These are phyloP conservation scores for Microcaecilia unicolor DNA, from an alignment of 2,797 vertebrate species.

Conservation along the genomic window DNA sequence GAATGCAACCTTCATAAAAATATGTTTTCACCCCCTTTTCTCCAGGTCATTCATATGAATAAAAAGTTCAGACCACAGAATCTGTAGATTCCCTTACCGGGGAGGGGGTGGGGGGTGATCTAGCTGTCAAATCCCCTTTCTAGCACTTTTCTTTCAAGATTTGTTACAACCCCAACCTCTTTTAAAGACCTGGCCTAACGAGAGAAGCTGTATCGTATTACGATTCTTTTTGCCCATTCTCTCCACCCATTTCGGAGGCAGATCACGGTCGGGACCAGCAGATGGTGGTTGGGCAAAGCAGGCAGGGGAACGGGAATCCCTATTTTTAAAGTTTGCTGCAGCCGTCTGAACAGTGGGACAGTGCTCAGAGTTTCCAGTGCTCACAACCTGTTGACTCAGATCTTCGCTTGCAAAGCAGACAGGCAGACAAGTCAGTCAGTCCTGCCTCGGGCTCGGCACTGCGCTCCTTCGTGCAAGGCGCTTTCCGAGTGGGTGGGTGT, in stretches of 20 bases:
- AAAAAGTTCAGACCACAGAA: constrained; percentile 21
- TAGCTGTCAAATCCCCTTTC: constrained; percentile 24
- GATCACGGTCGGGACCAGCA: constrained; percentile 58
- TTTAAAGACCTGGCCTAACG: constrained; percentile 40
- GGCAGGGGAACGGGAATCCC: constrained; percentile 61
- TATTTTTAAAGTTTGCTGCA: constrained; percentile 66
- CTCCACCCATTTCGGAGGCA: constrained; percentile 36
- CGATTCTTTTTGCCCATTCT: too few relatives aligned
- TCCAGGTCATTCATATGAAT: constrained; percentile 18
- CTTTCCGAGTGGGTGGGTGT: too few relatives aligned
- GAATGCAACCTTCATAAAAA: constrained; percentile 39
- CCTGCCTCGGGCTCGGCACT: too few relatives aligned
- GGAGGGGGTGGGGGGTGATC: constrained; percentile 11
- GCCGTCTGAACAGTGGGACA: constrained; percentile 64
- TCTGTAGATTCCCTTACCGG: constrained; percentile 15
- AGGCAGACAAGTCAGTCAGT: too few relatives aligned
- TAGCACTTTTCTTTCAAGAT: neutral
- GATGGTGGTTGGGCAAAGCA: constrained; percentile 62
- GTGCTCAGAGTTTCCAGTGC: constrained; percentile 66
- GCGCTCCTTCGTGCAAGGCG: too few relatives aligned
- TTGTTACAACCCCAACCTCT: constrained; percentile 1
- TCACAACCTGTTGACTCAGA: constrained; percentile 73
- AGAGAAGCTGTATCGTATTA: constrained; percentile 36
- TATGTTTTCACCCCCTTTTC: constrained; percentile 30
- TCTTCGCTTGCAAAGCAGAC: too few relatives aligned